Evolutionary conservation across 2,888 invertebrate genomes (phyloP).

Genomic region (Asteroscopus sphinx): DNA sequence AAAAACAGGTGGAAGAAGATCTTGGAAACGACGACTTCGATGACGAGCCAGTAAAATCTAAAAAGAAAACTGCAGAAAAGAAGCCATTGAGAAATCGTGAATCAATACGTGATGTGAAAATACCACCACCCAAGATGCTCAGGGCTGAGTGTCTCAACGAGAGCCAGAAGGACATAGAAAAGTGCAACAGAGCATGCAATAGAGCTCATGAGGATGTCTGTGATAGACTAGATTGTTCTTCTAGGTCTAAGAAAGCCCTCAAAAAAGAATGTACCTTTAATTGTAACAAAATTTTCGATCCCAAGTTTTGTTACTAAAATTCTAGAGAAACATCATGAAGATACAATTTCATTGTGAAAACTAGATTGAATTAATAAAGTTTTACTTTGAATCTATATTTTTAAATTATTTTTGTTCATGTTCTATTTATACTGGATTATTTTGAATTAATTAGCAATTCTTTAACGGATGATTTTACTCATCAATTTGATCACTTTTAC

Average conservation of each 20-base stretch:
- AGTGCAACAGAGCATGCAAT: conserved; percentile 26
- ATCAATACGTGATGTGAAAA: not conserved
- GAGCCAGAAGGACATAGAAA: conserved; percentile 3
- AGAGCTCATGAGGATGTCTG: conserved; percentile 27
- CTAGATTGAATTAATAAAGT: no score
- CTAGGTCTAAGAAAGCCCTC: conserved; percentile 13
- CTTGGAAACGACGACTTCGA: not conserved
- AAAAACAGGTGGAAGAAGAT: not conserved
- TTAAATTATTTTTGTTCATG: no score
- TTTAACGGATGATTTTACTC: no score
- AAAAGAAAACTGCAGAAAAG: not conserved
- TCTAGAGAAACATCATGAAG: not conserved
- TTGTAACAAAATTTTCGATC: conserved; percentile 30
- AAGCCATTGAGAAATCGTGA: not conserved
- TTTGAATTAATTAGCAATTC: no score
- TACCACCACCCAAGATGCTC: not conserved
- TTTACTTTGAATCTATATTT: no score
- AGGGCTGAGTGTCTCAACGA: conserved; percentile 7
- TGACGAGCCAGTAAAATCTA: not conserved
- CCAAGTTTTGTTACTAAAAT: conserved; percentile 11
- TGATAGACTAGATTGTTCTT: conserved; percentile 19
- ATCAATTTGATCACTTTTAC: no score
- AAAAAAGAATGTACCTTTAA: conserved; percentile 24
- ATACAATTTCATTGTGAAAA: not conserved
- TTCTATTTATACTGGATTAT: no score